Evolutionary conservation across 2,113 vertebrate genomes (phyloP), one percentile per base, ranked within the genome.

Genomic region (Ammodramus savannarum): DNA sequence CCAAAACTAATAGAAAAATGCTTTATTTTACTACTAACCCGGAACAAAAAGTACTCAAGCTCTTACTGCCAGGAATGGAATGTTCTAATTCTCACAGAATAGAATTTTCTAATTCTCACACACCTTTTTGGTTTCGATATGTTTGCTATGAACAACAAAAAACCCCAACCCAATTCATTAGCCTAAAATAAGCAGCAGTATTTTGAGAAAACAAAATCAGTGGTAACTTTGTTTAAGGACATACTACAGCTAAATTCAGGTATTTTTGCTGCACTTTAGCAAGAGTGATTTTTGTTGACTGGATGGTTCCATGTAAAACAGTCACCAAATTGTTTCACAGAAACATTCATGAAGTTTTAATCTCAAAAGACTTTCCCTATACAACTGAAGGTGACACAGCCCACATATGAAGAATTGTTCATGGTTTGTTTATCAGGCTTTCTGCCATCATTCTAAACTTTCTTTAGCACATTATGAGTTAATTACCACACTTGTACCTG

Each of bases 91-190:
- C 49, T 77, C 36, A 20, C 13, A 46, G 29, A 8, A 36, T 44
- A 80, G 27, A 38, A 74, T 76, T 80, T 85, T 77, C 51, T 77
- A 8, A n/a, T 63, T 78, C 46, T 78, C 36, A 18, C 9, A 39
- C 5, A 44, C 58, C 34, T 43, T 77, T 68, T 59, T 55, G 29
- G 32, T 85, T 79, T 43, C 16, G 14, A 46, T 44, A 49, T 0
- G 9, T n/a, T 62, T 77, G 29, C 65, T 85, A 82, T 46, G 13
- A 59, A 65, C 32, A 55, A 43, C 19, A 34, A 61, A 73, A 68
- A 11, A 0, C 0, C 2, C 16, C n/a, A 59, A 2, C 3, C 3
- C 5, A 6, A 46, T 69, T 72, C 26, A 83, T 34, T 48, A 86
- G 26, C 31, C 57, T n/a, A 74, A 90, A 80, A 38, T 62, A 80